Conservation (phyloP, 2,888 invertebrate genomes). For the Nomada fabriciana region DNA sequence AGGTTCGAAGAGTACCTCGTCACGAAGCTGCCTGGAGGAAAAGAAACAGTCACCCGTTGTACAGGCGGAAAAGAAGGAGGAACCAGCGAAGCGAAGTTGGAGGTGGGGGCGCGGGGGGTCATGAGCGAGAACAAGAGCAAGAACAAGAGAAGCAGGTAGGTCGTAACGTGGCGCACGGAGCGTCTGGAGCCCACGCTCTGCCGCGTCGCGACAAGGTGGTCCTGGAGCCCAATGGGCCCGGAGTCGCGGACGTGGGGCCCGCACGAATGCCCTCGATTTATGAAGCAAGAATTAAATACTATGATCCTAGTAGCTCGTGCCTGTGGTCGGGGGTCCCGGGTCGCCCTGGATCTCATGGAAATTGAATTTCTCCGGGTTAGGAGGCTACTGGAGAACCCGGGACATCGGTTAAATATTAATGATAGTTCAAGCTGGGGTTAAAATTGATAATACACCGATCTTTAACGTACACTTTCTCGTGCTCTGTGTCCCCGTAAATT, state of each 20-base stretch:
- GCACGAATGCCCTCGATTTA: constrained; percentile 77
- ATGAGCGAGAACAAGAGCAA: constrained; percentile 75
- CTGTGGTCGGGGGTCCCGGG: background rate
- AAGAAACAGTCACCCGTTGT: constrained; percentile 52
- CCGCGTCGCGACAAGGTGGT: constrained; percentile 78
- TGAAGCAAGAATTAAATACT: constrained; percentile 78
- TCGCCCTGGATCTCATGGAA: constrained; percentile 11
- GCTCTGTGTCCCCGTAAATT: no score
- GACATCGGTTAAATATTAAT: no score
- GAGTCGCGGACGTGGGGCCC: constrained; percentile 72
- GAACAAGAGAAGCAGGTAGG: constrained; percentile 76
- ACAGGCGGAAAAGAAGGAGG: constrained; percentile 52
- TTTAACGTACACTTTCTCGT: no score
- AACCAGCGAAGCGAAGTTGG: background rate
- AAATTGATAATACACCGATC: no score
- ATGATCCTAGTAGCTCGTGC: constrained; percentile 52
- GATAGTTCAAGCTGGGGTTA: no score
- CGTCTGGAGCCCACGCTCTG: constrained; percentile 77
- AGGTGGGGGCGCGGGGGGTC: constrained; percentile 34
- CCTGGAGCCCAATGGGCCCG: constrained; percentile 67
- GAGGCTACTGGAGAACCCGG: constrained; percentile 3
- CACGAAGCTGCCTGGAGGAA: constrained; percentile 7
- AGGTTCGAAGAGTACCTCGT: background rate
- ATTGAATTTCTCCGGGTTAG: constrained; percentile 23
- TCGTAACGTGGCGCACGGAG: constrained; percentile 79